phyloP scores from a whole-genome alignment of 2,888 invertebrate species.

The Muscina levida region DNA sequence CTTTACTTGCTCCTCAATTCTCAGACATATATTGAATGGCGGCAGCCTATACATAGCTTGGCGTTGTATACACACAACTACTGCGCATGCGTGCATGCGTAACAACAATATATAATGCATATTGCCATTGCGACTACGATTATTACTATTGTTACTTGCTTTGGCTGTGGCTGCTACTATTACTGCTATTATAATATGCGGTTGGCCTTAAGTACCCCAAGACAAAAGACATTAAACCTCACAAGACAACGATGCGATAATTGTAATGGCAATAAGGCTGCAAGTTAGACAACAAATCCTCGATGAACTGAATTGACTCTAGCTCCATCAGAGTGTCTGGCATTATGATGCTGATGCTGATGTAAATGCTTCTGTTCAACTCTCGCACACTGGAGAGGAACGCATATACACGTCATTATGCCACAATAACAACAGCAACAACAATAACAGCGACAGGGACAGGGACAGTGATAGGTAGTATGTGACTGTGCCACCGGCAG shows the following conservation, averaged over 20 bases:
- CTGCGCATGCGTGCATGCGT: conserved; percentile 50
- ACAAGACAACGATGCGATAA: conserved; percentile 58
- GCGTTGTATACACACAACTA: not conserved
- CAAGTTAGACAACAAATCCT: conserved; percentile 46
- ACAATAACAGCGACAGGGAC: not conserved
- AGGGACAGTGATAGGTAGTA: conserved; percentile 16
- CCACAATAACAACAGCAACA: not conserved
- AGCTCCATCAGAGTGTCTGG: not conserved
- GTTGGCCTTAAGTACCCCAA: conserved; percentile 53
- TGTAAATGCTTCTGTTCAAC: conserved; percentile 28
- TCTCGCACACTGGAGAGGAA: not conserved
- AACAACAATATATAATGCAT: conserved; percentile 24
- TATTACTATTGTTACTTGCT: not conserved
- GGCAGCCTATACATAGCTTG: not conserved
- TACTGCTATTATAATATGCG: conserved; percentile 51
- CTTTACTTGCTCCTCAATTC: not conserved
- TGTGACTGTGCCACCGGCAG: too few relatives aligned
- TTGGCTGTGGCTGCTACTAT: not conserved
- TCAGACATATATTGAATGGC: not conserved
- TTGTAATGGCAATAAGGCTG: conserved; percentile 61
- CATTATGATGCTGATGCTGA: not conserved
- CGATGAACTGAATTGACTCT: conserved; percentile 16
- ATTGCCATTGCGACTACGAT: not conserved
- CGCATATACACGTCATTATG: conserved; percentile 11
- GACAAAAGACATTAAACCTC: conserved; percentile 55